A percentile compares a stretch with the other conserved stretches of the same genome.
These are phyloP conservation scores for Linnaemya tessellans DNA, from an alignment of 2,888 invertebrate genomes.

Conservation along the genomic window DNA sequence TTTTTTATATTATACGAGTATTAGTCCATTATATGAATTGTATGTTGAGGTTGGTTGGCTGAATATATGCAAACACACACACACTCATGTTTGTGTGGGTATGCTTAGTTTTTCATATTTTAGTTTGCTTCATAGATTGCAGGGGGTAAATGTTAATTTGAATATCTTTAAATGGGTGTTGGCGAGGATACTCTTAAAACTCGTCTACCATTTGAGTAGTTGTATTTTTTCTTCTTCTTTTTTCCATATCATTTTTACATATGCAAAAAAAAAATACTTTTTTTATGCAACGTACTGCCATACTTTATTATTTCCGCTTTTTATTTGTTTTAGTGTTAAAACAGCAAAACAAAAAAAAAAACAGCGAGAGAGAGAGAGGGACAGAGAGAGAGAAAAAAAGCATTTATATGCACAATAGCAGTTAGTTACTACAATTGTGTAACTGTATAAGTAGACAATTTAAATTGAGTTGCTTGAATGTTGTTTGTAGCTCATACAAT, in stretches of 20 bases:
- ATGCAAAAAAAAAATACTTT: not conserved
- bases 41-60: conserved; percentile 56
- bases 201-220: conserved; percentile 24
- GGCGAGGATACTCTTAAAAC: conserved; percentile 29
- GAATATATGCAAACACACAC: conserved; percentile 9
- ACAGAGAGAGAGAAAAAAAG: not conserved
- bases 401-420: conserved; percentile 62
- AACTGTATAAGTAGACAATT: conserved; percentile 70
- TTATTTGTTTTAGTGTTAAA: conserved; percentile 67
- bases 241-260: conserved; percentile 2
- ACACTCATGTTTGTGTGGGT: not conserved
- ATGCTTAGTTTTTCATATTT: conserved; percentile 32
- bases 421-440: conserved; percentile 67
- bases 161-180: conserved; percentile 56
- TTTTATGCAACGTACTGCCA: conserved; percentile 43
- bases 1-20: conserved; percentile 26
- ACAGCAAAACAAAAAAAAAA: conserved; percentile 33
- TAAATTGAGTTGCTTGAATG: conserved; percentile 67
- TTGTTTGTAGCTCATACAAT: conserved; percentile 46
- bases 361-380: not conserved
- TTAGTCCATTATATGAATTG: conserved; percentile 56
- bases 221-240: conserved; percentile 7
- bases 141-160: conserved; percentile 62
- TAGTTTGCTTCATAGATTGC: conserved; percentile 38
- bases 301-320: conserved; percentile 66